Conservation (phyloP, 2,888 invertebrate species). For the Apoda limacodes region DNA sequence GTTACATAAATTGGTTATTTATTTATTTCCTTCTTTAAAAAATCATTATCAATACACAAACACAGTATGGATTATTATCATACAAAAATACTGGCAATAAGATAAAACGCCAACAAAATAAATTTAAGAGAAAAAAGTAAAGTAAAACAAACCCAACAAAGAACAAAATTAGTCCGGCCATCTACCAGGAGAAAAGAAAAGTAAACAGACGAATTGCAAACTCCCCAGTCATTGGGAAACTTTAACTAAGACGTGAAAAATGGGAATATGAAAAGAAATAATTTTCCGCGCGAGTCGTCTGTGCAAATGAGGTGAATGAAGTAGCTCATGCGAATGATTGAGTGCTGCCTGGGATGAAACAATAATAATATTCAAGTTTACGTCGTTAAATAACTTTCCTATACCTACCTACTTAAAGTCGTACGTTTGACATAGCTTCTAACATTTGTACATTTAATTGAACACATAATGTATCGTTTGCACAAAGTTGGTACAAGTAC, state of each 20-base stretch:
- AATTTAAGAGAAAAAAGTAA: too few species aligned
- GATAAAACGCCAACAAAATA: too few species aligned
- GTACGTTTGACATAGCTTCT: too few species aligned
- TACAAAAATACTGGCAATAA: too few species aligned
- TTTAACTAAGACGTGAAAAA: slow-evolving; percentile 68
- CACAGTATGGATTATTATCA: too few species aligned
- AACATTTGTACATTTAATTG: too few species aligned
- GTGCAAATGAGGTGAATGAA: slow-evolving; percentile 71
- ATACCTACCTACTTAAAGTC: too few species aligned
- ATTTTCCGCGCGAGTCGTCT: slow-evolving; percentile 66
- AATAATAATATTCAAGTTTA: slow-evolving; percentile 25
- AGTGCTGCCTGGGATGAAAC: slow-evolving; percentile 51
- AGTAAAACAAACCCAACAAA: slow-evolving; percentile 21
- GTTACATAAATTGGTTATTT: too few species aligned
- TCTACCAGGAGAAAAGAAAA: slow-evolving; percentile 32
- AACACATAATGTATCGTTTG: too few species aligned
- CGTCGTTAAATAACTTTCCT: not conserved
- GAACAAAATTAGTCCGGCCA: slow-evolving; percentile 26
- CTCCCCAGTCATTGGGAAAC: slow-evolving; percentile 43
- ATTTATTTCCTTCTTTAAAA: too few species aligned
- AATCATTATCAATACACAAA: too few species aligned
- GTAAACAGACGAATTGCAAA: slow-evolving; percentile 44
- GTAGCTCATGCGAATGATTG: slow-evolving; percentile 64
- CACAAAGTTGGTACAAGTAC: too few species aligned
- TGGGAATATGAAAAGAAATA: slow-evolving; percentile 69